Conservation (phyloP, 2,888 invertebrate genomes). For the Pseudeuparius sepicola region DNA sequence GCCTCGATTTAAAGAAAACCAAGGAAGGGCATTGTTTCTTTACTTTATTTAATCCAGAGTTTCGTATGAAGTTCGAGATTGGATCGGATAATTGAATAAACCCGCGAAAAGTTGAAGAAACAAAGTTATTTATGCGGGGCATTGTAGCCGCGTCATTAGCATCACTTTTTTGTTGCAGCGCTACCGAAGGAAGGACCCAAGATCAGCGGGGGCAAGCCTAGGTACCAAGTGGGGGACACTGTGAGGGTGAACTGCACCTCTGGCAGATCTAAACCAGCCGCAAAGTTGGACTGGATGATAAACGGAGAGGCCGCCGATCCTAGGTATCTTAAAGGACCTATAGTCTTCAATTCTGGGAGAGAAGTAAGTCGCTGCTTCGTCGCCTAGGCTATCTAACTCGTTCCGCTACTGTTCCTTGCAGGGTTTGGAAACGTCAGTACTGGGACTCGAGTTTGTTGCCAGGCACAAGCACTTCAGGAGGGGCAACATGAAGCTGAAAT, state of each 20-base stretch:
- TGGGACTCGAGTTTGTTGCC: slow-evolving; percentile 73
- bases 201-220: slow-evolving; percentile 67
- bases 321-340: slow-evolving; percentile 42
- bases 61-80: too few relatives aligned
- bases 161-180: slow-evolving; percentile 46
- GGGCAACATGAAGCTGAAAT: slow-evolving; percentile 82
- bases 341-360: slow-evolving; percentile 44
- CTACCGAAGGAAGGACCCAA: slow-evolving; percentile 73
- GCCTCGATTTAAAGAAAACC: too few relatives aligned
- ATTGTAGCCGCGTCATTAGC: too few relatives aligned
- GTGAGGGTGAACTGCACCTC: slow-evolving; percentile 81
- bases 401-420: slow-evolving; percentile 26
- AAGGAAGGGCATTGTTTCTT: too few relatives aligned
- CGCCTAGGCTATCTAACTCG: background rate
- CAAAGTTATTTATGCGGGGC: too few relatives aligned
- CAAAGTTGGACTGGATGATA: slow-evolving; percentile 77
- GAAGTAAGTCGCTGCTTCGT: slow-evolving; percentile 38
- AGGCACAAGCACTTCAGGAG: slow-evolving; percentile 70
- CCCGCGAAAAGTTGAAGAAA: too few relatives aligned
- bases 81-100: too few relatives aligned
- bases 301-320: slow-evolving; percentile 63
- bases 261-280: slow-evolving; percentile 71
- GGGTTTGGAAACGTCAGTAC: slow-evolving; percentile 65
- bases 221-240: slow-evolving; percentile 73
- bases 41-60: too few relatives aligned